Evolutionary conservation across 2,797 vertebrate genomes (phyloP), one percentile per base, ranked within the genome.

Genomic region (Triplophysa yarkandensis): DNA sequence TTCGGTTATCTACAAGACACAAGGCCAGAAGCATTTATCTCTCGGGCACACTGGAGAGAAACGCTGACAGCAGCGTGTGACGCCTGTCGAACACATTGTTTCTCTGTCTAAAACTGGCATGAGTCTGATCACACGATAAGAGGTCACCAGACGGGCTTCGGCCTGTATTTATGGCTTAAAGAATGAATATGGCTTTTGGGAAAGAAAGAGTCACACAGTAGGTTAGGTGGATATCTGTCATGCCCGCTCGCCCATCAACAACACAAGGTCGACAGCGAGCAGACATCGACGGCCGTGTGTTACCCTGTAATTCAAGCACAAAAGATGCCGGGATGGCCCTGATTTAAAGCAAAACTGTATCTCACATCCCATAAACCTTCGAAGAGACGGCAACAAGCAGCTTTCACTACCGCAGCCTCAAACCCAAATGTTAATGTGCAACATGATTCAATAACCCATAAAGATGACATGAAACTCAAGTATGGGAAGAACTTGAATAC

Each of bases 1-100:
- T 77, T 57, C 76, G 90, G 87, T 95, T 96, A 97, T 97, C 95
- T 94, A 67, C 83, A 82, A 83, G 86, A 85, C 89, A 89, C 92
- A 91, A 92, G 86, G 87, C 91, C 83, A 85, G 82, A 85, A 80
- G 83, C 85, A 90, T 94, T 90, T 88, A 92, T 93, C 93, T 92
- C 89, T 83, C 23, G 46, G 82, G 83, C 80, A 77, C 84, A 74
- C 81, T 89, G 13, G 90, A 92, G 83, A 92, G 91, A 85, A 83
- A 87, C 83, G 78, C 88, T 89, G 88, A 92, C 90, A 90, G 88
- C 41, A 16, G 41, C 41, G 41, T 16, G 6, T 17, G 41, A 17
- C 77, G 64, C 50, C 7, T 8, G 61, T 23, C 21, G 14, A 14
- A 17, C 27, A 1, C 43, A 46, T 43, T 43, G 93, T 95, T 90